Evolutionary conservation across 2,888 invertebrate species (phyloP).

Genomic region (Drosophila nigricruria): DNA sequence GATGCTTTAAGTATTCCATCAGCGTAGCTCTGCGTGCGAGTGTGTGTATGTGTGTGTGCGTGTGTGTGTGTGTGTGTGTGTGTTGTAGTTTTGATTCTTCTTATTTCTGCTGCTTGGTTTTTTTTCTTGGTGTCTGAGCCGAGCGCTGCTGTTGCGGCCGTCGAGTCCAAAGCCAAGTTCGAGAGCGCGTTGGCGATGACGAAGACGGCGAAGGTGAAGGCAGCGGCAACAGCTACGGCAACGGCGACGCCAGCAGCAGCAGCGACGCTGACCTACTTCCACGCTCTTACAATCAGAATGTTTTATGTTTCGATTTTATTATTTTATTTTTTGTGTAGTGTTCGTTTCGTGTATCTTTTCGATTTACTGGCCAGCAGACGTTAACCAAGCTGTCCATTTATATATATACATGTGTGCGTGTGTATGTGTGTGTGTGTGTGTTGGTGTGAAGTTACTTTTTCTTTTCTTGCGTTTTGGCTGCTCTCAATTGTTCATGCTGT

Average conservation of each 20-base stretch:
- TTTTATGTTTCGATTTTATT: constrained; percentile 83
- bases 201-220: constrained; percentile 26
- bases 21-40: constrained; percentile 38
- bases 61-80: constrained; percentile 28
- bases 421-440: constrained; percentile 34
- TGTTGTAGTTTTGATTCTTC: constrained; percentile 53
- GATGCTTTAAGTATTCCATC: constrained; percentile 83
- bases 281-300: constrained; percentile 83
- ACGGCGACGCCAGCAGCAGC: constrained; percentile 22
- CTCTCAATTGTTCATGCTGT: constrained; percentile 73
- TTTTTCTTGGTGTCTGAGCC: constrained; percentile 54
- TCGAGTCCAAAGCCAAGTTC: constrained; percentile 67
- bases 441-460: constrained; percentile 76
- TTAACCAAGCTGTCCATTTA: constrained; percentile 35
- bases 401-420: constrained; percentile 3
- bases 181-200: constrained; percentile 64
- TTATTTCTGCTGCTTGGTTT: constrained; percentile 47
- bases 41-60: constrained; percentile 12
- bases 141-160: constrained; percentile 44
- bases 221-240: constrained; percentile 13
- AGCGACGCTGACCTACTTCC: constrained; percentile 72
- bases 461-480: constrained; percentile 73
- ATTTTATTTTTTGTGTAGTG: constrained; percentile 71
- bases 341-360: constrained; percentile 73
- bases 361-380: constrained; percentile 66